phyloP scores from a whole-genome alignment of 53 echinoderm and acorn worm species.

The Temnopleurus reevesii region DNA sequence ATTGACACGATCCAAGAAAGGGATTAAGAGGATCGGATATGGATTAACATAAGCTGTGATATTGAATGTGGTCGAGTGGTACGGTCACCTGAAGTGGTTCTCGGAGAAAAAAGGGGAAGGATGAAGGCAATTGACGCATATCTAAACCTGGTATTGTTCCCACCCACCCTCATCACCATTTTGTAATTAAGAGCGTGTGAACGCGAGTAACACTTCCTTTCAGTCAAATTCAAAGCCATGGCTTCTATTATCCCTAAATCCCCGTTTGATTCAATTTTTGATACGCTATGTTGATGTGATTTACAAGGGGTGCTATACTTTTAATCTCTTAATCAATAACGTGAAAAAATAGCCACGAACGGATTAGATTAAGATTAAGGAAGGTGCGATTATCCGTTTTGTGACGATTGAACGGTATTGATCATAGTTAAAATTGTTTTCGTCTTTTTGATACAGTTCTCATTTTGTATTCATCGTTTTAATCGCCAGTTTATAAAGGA shows the following conservation, averaged over 20 bases:
- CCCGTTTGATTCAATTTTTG: constrained; percentile 9
- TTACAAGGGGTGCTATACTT: constrained; percentile 16
- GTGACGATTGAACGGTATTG: not conserved
- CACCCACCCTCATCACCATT: constrained; percentile 22
- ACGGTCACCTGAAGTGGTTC: not conserved
- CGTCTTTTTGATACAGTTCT: not conserved
- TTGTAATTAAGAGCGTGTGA: constrained; percentile 56
- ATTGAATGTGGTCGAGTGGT: constrained; percentile 26
- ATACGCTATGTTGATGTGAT: constrained; percentile 60
- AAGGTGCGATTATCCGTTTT: not conserved
- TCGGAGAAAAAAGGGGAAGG: constrained; percentile 3
- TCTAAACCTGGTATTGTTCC: constrained; percentile 21
- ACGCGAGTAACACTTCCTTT: not conserved
- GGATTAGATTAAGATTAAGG: not conserved
- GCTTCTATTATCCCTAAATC: not conserved
- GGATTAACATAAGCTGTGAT: constrained; percentile 48
- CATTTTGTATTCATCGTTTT: not conserved
- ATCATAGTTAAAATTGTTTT: not conserved
- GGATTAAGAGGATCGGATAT: constrained; percentile 27
- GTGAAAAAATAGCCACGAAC: not conserved
- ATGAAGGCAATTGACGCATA: not conserved
- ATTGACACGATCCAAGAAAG: constrained; percentile 12
- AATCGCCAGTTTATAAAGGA: not conserved
- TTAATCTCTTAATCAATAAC: constrained; percentile 12
- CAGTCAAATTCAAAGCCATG: not conserved